Evolutionary conservation across 1,140 invertebrate species (phyloP), one percentile per base, ranked within the genome.

Genomic region (Parapsyche elsis): DNA sequence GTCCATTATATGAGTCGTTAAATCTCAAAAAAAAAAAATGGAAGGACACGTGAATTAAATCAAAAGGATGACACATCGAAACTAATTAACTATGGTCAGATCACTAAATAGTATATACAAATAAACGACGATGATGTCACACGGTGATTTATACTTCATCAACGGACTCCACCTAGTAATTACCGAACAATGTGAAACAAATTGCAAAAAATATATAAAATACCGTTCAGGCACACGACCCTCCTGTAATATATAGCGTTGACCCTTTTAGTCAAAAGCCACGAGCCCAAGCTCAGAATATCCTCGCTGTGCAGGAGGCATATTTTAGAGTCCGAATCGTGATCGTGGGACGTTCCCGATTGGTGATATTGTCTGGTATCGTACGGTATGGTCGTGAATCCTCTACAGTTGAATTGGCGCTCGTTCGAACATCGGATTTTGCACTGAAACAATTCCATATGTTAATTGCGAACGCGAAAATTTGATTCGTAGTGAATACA

Each of bases 171-270:
- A 53, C 49, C 49, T 14, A 14, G 16, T 53, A 53, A 53, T 14
- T 38, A 53, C 1, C 49, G 49, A 53, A 14, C 49, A 61, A 61
- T 2, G 21, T 16, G 10, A 61, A 19, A 26, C 64, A 12, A 30
- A 67, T 12, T 53, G 16, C 12, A 5, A 14, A 67, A 26, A 26
- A 67, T 2, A 23, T 67, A 26, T 26, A 24, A 84, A 86, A 86
- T 84, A 89, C 88, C 87, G 67, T 89, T 89, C 0, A 89, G 84
- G 70, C 88, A 89, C 30, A 87, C 86, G n/a, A 89, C 88, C n/a
- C 88, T 83, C 30, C 88, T 84, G 74, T 89, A 88, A 61, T 88
- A 89, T 0, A 86, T 86, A 19, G 88, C 86, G 0, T 82, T 80
- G 5, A 85, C 79, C 0, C 85, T 83, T 10, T 86, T 84, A 0